These are phyloP conservation scores for Polyergus mexicanus DNA, from an alignment of 1,140 invertebrate genomes.

Conservation along the genomic window DNA sequence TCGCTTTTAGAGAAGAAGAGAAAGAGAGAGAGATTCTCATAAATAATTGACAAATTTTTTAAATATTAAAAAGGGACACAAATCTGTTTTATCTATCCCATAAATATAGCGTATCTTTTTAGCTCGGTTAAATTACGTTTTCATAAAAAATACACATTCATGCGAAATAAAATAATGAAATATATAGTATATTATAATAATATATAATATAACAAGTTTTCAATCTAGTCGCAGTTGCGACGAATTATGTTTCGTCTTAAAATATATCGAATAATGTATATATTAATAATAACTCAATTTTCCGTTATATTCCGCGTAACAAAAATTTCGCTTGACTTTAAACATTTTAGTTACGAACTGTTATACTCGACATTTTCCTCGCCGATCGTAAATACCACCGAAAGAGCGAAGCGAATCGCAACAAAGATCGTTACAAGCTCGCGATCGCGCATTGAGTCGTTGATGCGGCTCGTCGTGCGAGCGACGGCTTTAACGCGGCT, in stretches of 20 bases:
- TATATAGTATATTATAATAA: neutral
- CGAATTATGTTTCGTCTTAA: slow-evolving; percentile 1
- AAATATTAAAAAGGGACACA: neutral
- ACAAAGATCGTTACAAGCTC: slow-evolving; percentile 54
- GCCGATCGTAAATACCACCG: slow-evolving; percentile 1
- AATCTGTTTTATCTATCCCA: neutral
- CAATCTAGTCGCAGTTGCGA: neutral
- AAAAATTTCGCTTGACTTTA: neutral
- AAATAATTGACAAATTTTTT: neutral
- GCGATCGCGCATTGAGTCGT: slow-evolving; percentile 47
- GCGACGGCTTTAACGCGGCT: slow-evolving; percentile 2
- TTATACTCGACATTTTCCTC: neutral
- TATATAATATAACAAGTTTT: neutral
- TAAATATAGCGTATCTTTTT: neutral
- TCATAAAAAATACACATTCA: neutral
- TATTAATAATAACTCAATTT: neutral
- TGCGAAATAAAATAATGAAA: neutral
- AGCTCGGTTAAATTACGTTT: neutral
- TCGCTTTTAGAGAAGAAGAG: no score
- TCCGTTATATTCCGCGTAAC: neutral
- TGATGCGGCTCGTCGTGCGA: slow-evolving; percentile 11
- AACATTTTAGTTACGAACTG: neutral
- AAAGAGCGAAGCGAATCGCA: slow-evolving; percentile 5
- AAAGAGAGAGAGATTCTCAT: no score
- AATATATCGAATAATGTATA: neutral